Evolutionary conservation across 2,888 invertebrate genomes (phyloP).

Genomic region (Acronicta psi): DNA sequence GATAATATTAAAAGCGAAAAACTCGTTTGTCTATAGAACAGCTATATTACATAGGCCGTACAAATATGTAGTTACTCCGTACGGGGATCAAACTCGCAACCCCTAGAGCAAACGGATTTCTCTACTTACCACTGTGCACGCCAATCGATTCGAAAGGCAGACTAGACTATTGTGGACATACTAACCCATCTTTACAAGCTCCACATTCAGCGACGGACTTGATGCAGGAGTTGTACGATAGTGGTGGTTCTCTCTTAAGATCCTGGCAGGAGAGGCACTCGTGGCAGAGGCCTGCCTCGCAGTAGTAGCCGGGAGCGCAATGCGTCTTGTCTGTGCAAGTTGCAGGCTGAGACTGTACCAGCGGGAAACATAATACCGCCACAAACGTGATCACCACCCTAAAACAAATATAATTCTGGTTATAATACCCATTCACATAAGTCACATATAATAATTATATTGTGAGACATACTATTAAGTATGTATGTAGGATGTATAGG

Average conservation of each 20-base stretch:
- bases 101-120: no score
- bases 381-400: constrained; percentile 42
- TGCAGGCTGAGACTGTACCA: constrained; percentile 44
- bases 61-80: no score
- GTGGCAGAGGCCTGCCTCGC: constrained; percentile 64
- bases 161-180: not conserved
- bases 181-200: constrained; percentile 69
- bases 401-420: constrained; percentile 28
- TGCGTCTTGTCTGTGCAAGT: constrained; percentile 63
- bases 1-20: no score
- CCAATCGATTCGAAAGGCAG: no score
- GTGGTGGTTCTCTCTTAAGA: constrained; percentile 66
- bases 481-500: no score
- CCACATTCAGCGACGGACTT: constrained; percentile 74
- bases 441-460: no score
- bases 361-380: constrained; percentile 30
- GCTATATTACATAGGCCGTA: no score
- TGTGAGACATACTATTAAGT: no score
- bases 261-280: constrained; percentile 71
- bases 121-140: no score
- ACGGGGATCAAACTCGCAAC: no score
- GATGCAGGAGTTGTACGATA: constrained; percentile 59
- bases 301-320: constrained; percentile 68
- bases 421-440: no score
- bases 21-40: no score